Evolutionary conservation across 2,797 vertebrate genomes (phyloP), one percentile per base, ranked within the genome.

Genomic region (Sphaeramia orbicularis): DNA sequence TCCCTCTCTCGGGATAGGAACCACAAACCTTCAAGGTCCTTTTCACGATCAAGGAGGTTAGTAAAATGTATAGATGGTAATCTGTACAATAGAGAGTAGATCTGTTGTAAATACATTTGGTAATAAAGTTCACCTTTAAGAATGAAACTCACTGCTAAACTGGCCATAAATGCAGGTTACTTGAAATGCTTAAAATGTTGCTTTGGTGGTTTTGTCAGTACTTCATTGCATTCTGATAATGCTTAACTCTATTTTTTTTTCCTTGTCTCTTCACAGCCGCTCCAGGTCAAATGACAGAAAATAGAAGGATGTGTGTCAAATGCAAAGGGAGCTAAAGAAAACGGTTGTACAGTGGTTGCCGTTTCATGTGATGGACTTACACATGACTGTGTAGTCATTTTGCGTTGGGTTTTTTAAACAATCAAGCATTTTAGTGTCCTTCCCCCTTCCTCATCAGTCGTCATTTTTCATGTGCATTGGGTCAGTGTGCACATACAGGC

Each of bases 211-310:
- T 42, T 35, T 10, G 4, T 13, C 12, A 1, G 7, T 52, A 24
- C 14, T 40, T 68, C 2, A 27, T 19, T 21, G 13, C 15, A 6
- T 18, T 2, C 0, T 32, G 7, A 47, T 27, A 21, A 65, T 8
- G 24, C 24, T 27, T 5, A 0, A 0, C 19, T 43, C 9, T 1
- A 41, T 18, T 27, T 35, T 59, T 55, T 27, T 52, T 5, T 15
- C 8, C 2, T 18, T 32, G 24, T 57, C 41, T 44, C 37, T 54
- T 48, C 65, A 9, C 66, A 99, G 98, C 90, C 97, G 96, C 70
- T 99, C 98, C 92, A 96, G 97, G 93, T 98, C 98, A 64, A 97
- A 96, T 55, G 97, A 99, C 83, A 95, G 97, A 87, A 99, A 97
- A 75, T 99, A 80, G 95, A 51, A 52, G 61, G 51, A n/a, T 4